phyloP scores from a whole-genome alignment of 2,113 vertebrate species.

The Ciconia stormi region DNA sequence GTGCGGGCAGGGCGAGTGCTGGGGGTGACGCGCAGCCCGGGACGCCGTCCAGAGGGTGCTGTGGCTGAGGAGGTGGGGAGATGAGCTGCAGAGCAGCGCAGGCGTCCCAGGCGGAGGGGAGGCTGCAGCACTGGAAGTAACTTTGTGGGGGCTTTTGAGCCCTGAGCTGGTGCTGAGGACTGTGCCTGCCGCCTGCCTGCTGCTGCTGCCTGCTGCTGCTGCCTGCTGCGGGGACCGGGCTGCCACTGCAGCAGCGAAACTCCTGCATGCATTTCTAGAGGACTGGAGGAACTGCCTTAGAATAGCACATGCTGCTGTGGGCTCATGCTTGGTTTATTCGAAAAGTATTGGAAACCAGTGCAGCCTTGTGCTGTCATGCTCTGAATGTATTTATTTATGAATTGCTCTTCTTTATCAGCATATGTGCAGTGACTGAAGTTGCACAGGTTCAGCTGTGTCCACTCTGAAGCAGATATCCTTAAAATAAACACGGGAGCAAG shows the following conservation, averaged over 20 bases:
- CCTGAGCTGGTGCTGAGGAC: not conserved
- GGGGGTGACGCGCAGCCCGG: not conserved
- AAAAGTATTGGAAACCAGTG: not conserved
- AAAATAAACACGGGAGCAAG: not conserved
- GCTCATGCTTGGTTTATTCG: not conserved
- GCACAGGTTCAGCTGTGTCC: not conserved
- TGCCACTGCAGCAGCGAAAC: rapidly evolving
- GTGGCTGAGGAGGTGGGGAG: not conserved
- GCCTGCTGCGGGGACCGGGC: not conserved
- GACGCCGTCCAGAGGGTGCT: not conserved
- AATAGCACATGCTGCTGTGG: not conserved
- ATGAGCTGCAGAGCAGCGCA: not conserved
- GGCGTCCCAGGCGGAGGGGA: not conserved
- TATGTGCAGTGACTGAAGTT: not conserved
- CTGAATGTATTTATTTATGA: not conserved
- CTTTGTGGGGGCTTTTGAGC: not conserved
- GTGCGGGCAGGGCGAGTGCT: not conserved
- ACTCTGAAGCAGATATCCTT: not conserved
- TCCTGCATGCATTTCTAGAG: not conserved
- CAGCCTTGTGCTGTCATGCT: not conserved
- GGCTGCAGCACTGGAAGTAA: not conserved
- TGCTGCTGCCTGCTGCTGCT: not conserved
- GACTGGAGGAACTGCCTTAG: not conserved
- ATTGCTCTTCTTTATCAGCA: not conserved
- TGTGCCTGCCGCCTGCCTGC: not conserved